Evolutionary conservation across 2,888 invertebrate species (phyloP).

Genomic region (Aphidius colemani): DNA sequence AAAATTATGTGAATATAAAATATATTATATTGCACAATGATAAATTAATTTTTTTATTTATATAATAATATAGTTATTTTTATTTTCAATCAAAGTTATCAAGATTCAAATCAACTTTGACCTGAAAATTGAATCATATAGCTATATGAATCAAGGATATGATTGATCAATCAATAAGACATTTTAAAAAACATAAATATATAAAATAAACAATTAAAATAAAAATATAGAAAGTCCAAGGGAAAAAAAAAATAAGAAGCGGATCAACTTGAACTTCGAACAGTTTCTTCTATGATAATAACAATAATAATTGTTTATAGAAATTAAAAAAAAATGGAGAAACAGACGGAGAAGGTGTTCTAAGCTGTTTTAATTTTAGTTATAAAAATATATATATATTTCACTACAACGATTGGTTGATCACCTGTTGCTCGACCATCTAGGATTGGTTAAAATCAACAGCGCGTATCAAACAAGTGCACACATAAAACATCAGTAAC

Average conservation of each 20-base stretch:
- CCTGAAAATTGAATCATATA: not conserved
- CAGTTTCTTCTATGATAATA: slow-evolving; percentile 14
- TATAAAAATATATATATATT: too few relatives aligned
- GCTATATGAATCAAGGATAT: too few relatives aligned
- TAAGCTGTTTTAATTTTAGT: slow-evolving; percentile 10
- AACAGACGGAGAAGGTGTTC: slow-evolving; percentile 21
- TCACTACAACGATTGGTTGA: slow-evolving; percentile 44
- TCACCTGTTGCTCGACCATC: slow-evolving; percentile 53
- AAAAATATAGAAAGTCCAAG: too few relatives aligned
- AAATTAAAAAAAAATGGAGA: slow-evolving; percentile 1
- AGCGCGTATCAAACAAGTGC: slow-evolving; percentile 49
- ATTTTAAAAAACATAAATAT: too few relatives aligned
- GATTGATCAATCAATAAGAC: too few relatives aligned
- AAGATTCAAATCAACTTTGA: not conserved
- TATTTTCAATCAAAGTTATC: too few relatives aligned
- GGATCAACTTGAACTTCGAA: slow-evolving; percentile 46
- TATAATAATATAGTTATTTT: too few relatives aligned
- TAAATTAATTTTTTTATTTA: too few relatives aligned
- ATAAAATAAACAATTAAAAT: too few relatives aligned
- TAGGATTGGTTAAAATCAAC: slow-evolving; percentile 45
- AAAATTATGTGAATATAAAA: too few relatives aligned
- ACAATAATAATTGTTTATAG: slow-evolving; percentile 9
- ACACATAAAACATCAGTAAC: slow-evolving; percentile 18
- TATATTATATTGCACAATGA: too few relatives aligned
- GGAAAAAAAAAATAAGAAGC: slow-evolving; percentile 10